phyloP scores from a whole-genome alignment of 2,888 invertebrate species.

The Pterostichus madidus region DNA sequence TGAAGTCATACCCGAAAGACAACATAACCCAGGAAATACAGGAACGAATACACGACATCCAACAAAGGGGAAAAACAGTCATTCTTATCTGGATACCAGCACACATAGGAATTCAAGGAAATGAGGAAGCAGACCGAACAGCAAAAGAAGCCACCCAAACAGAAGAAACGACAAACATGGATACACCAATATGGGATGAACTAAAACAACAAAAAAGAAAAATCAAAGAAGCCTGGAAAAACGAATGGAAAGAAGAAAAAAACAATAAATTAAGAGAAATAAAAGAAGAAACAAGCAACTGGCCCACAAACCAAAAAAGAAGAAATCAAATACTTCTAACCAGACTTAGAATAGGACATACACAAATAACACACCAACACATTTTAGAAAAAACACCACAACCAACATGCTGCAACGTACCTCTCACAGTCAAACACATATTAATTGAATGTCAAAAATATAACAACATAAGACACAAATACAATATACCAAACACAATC shows the following conservation, averaged over 20 bases:
- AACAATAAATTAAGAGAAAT: neutral
- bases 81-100: neutral
- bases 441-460: slow-evolving; percentile 12
- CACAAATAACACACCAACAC: slow-evolving; percentile 6
- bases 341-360: neutral
- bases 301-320: neutral
- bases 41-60: neutral
- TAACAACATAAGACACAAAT: neutral
- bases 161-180: neutral
- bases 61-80: no score
- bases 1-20: neutral
- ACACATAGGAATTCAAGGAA: neutral
- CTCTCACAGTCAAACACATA: slow-evolving; percentile 5
- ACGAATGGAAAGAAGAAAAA: neutral
- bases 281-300: slow-evolving; percentile 7
- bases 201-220: neutral
- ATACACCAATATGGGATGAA: neutral
- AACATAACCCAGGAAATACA: neutral
- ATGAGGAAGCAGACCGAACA: neutral
- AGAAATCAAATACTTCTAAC: neutral
- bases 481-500: slow-evolving; percentile 8
- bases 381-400: neutral
- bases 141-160: slow-evolving; percentile 2
- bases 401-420: slow-evolving; percentile 7
- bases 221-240: neutral